Base-by-base conservation (phyloP, 2,888 invertebrate genomes). In the Sinotaia quadrata region DNA sequence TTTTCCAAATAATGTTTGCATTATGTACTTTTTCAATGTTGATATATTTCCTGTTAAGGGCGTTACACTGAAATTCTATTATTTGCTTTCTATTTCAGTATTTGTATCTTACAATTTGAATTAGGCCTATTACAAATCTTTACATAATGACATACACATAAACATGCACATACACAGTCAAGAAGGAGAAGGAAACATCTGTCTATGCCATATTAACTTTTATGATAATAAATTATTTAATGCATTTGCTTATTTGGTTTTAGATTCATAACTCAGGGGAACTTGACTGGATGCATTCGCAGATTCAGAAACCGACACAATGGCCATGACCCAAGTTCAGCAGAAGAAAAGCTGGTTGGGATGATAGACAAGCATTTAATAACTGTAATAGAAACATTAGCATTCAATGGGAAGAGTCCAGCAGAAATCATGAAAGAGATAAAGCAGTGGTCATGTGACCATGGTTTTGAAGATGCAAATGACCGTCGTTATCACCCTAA, bases 371-470 rank as follows among this genome's bases (percentile, higher is more conserved):
- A 21, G 24, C 10, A 21, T 51, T n/a, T 51, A 10, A 21, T n/a
- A 10, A 10, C 21, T n/a, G 21, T 51, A n/a, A 51, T 51, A 21
- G 51, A 51, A n/a, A 51, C 51, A 10, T 24, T 51, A 21, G 51
- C 51, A 10, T 51, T 21, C 51, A 51, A 51, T 51, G 51, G 51
- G 18, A 51, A 51, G 51, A 51, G 21, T 18, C 18, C 51, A 10
- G 10, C 12, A 51, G 51, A 51, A n/a, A 51, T 51, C 21, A 18
- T 51, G 51, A 12, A 51, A 51, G 51, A n/a, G 21, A 21, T 51
- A 21, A 51, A 51, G 51, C 10, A 21, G 51, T 51, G 51, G 51
- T 10, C 51, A 12, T 18, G 10, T n/a, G 51, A 51, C 1, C n/a
- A 51, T 1, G 51, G 51, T 51, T n/a, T 21, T 21, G 21, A n/a